These are phyloP conservation scores for Sorex araneus DNA, from an alignment of 2,113 vertebrate genomes.

Conservation along the genomic window DNA sequence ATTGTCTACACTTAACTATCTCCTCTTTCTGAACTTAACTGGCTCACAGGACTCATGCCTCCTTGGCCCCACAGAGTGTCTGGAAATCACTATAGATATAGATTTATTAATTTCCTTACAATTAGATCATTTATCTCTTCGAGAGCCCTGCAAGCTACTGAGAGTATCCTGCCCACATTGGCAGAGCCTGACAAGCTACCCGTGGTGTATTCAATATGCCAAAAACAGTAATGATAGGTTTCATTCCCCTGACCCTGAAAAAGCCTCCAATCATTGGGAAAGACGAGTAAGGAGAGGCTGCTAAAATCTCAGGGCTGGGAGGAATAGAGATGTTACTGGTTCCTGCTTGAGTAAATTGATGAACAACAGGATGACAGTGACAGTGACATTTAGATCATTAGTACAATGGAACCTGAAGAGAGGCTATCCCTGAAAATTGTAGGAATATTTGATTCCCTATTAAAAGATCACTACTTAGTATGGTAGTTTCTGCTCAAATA, in stretches of 20 bases:
- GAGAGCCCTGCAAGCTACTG: too few relatives aligned
- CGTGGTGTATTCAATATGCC: too few relatives aligned
- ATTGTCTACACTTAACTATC: not conserved
- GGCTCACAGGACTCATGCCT: not conserved
- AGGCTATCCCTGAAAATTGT: not conserved
- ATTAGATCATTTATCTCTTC: not conserved
- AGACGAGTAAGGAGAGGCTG: too few relatives aligned
- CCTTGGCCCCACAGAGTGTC: not conserved
- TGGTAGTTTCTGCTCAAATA: not conserved
- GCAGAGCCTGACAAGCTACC: too few relatives aligned
- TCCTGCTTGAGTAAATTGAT: too few relatives aligned
- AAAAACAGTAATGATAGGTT: too few relatives aligned
- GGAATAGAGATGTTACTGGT: too few relatives aligned
- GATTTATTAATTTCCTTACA: not conserved
- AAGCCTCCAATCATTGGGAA: too few relatives aligned
- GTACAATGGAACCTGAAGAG: not conserved
- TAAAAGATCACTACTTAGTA: not conserved
- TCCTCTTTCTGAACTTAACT: not conserved
- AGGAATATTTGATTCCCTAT: not conserved
- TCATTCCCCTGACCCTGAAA: too few relatives aligned
- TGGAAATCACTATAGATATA: not conserved
- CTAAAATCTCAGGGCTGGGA: too few relatives aligned
- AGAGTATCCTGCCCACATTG: too few relatives aligned
- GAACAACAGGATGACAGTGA: too few relatives aligned
- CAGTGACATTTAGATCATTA: not conserved